Evolutionary conservation across 2,888 invertebrate species (phyloP).

Genomic region (Ceramica pisi): DNA sequence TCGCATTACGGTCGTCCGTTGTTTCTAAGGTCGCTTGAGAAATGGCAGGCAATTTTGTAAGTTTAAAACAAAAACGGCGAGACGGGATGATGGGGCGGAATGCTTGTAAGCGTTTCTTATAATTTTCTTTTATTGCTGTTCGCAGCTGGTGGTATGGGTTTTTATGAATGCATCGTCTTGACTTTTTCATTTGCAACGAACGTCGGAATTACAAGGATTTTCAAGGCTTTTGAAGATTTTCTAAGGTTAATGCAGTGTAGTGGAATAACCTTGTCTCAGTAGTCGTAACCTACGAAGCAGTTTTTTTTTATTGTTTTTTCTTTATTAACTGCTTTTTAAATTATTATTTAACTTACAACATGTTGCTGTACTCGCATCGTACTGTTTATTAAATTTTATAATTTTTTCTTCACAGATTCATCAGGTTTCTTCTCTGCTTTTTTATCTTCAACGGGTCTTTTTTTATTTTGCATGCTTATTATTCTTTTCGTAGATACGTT

Average conservation of each 20-base stretch:
- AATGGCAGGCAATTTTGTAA: conserved; percentile 72
- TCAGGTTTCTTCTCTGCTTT: too few species aligned
- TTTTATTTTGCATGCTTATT: too few species aligned
- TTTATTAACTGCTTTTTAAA: too few species aligned
- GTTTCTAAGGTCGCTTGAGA: conserved; percentile 75
- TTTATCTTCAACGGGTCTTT: too few species aligned
- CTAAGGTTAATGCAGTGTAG: not conserved
- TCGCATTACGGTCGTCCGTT: conserved; percentile 74
- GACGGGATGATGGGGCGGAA: conserved; percentile 55
- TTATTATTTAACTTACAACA: too few species aligned
- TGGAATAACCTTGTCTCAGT: not conserved
- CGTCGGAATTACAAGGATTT: not conserved
- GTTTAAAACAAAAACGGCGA: conserved; percentile 67
- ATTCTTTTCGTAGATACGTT: too few species aligned
- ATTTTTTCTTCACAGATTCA: too few species aligned
- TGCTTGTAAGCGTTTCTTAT: conserved; percentile 55
- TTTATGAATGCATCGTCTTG: conserved; percentile 52
- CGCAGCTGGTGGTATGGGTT: conserved; percentile 41
- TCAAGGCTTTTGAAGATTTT: not conserved
- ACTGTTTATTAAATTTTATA: too few species aligned
- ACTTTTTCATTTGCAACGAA: conserved; percentile 27
- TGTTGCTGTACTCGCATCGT: too few species aligned
- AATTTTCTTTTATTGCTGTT: conserved; percentile 61
- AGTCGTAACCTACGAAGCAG: not conserved
- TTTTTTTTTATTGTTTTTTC: too few species aligned